Conservation (phyloP, 2,113 vertebrate species). For the Sterna hirundo region DNA sequence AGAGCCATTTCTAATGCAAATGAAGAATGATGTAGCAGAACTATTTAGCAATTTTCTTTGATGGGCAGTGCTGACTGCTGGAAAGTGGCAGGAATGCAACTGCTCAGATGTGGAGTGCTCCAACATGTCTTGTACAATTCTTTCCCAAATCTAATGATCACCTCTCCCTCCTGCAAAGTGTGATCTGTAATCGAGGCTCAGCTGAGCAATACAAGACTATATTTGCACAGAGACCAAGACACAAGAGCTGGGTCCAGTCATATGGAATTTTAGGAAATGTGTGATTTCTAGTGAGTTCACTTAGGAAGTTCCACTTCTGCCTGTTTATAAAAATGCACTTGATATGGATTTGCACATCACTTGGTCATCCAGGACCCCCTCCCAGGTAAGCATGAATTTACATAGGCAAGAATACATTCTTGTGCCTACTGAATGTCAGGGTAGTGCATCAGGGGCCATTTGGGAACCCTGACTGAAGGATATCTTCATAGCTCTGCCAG, state of each 20-base stretch:
- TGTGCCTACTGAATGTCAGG: not conserved
- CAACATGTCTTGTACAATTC: not conserved
- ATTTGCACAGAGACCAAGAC: not conserved
- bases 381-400: not conserved
- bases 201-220: not conserved
- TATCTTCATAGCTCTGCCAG: not conserved
- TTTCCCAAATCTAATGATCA: not conserved
- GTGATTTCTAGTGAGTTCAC: not conserved
- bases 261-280: not conserved
- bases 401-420: not conserved
- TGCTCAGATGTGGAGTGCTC: not conserved
- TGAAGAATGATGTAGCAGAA: slow-evolving; percentile 42
- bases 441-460: not conserved
- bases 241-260: not conserved
- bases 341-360: not conserved
- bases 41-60: slow-evolving; percentile 57
- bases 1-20: slow-evolving; percentile 68
- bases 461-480: not conserved
- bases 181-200: not conserved
- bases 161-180: not conserved
- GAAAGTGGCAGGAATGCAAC: slow-evolving; percentile 24
- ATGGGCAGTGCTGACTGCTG: slow-evolving; percentile 33
- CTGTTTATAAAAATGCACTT: not conserved
- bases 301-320: not conserved
- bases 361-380: not conserved